Conservation (phyloP, 2,888 invertebrate species). For the Chymomyza fuscimana region DNA sequence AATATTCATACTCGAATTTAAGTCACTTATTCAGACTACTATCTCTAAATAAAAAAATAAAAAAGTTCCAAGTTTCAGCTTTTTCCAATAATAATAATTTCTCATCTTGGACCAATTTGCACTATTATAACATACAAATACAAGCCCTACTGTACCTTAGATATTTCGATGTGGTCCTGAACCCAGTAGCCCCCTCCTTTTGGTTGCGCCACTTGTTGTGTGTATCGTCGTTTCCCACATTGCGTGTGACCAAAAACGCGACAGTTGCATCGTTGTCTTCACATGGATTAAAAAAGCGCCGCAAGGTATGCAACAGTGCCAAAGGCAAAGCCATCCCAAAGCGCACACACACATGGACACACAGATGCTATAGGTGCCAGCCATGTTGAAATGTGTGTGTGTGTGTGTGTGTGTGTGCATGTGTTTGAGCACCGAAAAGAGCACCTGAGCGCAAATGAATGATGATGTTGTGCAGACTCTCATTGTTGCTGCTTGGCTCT, state of each 20-base stretch:
- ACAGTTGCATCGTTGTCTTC: neutral
- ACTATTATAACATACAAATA: no score
- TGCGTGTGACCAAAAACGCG: neutral
- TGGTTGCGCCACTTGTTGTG: neutral
- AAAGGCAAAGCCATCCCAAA: neutral
- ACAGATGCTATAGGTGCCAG: neutral
- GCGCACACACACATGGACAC: neutral
- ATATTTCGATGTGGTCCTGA: no score
- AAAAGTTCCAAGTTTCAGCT: no score
- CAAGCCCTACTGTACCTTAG: no score
- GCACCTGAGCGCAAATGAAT: constrained; percentile 72
- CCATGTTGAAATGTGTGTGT: neutral
- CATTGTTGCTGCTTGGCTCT: constrained; percentile 12
- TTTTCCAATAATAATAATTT: no score
- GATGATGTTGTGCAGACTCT: constrained; percentile 52
- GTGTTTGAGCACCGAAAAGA: constrained; percentile 31
- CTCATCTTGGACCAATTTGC: no score
- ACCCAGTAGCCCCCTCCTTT: neutral
- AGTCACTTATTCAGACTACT: no score
- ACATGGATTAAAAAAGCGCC: constrained; percentile 24
- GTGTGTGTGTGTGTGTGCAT: neutral
- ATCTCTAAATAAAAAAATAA: no score
- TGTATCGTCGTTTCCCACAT: neutral
- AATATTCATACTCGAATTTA: no score
- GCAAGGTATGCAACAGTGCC: constrained; percentile 35